Percentiles rank a stretch among this genome's conserved stretches.
Evolutionary conservation across 2,113 vertebrate genomes (phyloP).

Genomic region (Microcebus griseorufus): DNA sequence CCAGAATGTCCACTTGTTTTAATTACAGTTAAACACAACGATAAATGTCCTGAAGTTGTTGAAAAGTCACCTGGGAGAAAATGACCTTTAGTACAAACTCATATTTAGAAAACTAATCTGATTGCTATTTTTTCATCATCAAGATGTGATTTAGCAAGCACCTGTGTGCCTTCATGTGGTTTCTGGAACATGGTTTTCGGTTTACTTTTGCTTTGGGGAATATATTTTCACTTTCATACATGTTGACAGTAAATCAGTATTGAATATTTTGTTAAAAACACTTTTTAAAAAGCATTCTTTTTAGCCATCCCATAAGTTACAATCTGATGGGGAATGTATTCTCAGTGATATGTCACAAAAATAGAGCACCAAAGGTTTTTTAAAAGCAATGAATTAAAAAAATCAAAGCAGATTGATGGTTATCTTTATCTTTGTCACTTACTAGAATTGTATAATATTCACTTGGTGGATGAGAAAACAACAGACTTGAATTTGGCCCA

Average conservation of each 20-base stretch:
- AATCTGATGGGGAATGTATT: background rate
- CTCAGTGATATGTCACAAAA: background rate
- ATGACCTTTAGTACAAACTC: background rate
- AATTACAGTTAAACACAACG: background rate
- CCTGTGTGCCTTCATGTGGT: conserved; percentile 8
- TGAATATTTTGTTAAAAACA: conserved; percentile 26
- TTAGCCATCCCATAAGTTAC: background rate
- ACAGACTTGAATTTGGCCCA: background rate
- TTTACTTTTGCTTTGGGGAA: conserved; percentile 9
- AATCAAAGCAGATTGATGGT: background rate
- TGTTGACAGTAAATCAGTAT: background rate
- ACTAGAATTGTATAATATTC: background rate
- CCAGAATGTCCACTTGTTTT: background rate
- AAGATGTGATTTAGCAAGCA: background rate
- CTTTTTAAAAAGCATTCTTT: background rate
- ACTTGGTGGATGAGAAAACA: background rate
- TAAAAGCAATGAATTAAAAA: background rate
- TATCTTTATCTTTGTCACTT: background rate
- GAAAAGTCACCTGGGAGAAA: background rate
- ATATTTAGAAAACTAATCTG: conserved; percentile 22
- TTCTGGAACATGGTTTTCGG: background rate
- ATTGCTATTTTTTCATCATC: conserved; percentile 4
- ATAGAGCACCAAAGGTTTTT: background rate
- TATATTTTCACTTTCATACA: background rate
- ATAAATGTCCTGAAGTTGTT: background rate